phyloP scores from a whole-genome alignment of 2,797 vertebrate genomes.

The Lophura swinhoii region DNA sequence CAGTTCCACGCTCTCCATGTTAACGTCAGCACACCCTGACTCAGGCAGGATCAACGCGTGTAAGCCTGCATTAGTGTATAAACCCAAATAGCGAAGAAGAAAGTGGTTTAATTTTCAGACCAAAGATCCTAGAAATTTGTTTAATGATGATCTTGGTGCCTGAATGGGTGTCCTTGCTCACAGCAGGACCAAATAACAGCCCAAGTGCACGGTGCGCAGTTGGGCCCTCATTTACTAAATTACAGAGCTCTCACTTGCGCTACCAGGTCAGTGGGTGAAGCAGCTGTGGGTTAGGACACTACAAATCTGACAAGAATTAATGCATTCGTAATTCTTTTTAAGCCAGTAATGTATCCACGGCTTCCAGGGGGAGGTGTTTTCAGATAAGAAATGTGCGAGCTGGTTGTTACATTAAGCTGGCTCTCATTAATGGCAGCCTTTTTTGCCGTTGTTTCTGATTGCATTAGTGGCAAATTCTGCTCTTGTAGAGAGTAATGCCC shows the following conservation, averaged over 20 bases:
- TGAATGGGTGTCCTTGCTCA: conserved; percentile 16
- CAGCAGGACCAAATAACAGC: conserved; percentile 39
- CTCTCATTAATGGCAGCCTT: conserved; percentile 60
- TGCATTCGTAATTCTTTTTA: conserved; percentile 70
- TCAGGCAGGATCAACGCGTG: neutral
- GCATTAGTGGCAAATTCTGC: conserved; percentile 63
- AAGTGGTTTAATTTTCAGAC: conserved; percentile 35
- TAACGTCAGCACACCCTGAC: neutral
- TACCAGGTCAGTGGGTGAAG: conserved; percentile 65
- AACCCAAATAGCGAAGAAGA: neutral
- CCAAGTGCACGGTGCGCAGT: neutral
- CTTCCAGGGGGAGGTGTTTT: conserved; percentile 69
- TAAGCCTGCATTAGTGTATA: neutral
- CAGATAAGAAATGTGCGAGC: conserved; percentile 70
- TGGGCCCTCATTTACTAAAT: conserved; percentile 43
- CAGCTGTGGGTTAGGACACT: conserved; percentile 66
- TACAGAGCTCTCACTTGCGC: conserved; percentile 35
- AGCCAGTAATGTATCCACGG: conserved; percentile 66
- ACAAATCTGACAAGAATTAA: conserved; percentile 72
- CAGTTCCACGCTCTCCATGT: neutral
- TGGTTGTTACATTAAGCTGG: conserved; percentile 63
- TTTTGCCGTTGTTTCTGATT: conserved; percentile 22
- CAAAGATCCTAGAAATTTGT: conserved; percentile 18
- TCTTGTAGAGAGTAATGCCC: conserved; percentile 57
- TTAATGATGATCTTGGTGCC: neutral